A percentile compares a stretch with the other conserved stretches of the same genome.
phyloP scores from a whole-genome alignment of 2,797 vertebrate genomes.

The Betta splendens region DNA sequence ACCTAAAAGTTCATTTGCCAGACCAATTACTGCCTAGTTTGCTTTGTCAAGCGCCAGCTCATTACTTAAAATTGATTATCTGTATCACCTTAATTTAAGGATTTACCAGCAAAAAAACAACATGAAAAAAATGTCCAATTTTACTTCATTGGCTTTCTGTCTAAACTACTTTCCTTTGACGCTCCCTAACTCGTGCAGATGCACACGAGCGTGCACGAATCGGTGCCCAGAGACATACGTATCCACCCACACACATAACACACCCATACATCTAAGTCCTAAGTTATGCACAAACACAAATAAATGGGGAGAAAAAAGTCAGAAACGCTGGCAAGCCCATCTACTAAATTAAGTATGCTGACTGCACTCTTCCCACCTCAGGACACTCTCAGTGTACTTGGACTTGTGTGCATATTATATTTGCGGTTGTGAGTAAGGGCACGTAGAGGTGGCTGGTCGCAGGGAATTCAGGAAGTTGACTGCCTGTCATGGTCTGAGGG shows the following conservation, averaged over 20 bases:
- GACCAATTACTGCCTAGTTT: conserved; percentile 69
- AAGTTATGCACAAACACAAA: conserved; percentile 35
- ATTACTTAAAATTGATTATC: conserved; percentile 72
- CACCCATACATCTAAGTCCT: conserved; percentile 15
- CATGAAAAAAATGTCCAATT: conserved; percentile 37
- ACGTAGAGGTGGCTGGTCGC: conserved; percentile 10
- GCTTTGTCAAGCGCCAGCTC: conserved; percentile 61
- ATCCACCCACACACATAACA: conserved; percentile 43
- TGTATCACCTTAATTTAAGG: conserved; percentile 58
- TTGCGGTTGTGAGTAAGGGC: conserved; percentile 13
- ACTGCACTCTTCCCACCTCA: conserved; percentile 16
- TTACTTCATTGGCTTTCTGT: conserved; percentile 66
- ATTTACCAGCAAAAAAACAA: conserved; percentile 32
- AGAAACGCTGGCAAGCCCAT: conserved; percentile 24
- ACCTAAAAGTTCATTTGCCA: conserved; percentile 55
- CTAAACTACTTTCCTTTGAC: conserved; percentile 54
- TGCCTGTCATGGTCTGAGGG: neutral
- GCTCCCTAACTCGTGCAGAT: conserved; percentile 32
- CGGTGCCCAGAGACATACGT: conserved; percentile 45
- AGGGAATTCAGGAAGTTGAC: neutral
- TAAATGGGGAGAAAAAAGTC: conserved; percentile 21
- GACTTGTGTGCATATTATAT: conserved; percentile 5
- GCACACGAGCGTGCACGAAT: conserved; percentile 20
- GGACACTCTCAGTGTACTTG: conserved; percentile 15
- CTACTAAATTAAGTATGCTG: conserved; percentile 26